Evolutionary conservation across 2,888 invertebrate genomes (phyloP).

Genomic region (Epsilonema sp.): DNA sequence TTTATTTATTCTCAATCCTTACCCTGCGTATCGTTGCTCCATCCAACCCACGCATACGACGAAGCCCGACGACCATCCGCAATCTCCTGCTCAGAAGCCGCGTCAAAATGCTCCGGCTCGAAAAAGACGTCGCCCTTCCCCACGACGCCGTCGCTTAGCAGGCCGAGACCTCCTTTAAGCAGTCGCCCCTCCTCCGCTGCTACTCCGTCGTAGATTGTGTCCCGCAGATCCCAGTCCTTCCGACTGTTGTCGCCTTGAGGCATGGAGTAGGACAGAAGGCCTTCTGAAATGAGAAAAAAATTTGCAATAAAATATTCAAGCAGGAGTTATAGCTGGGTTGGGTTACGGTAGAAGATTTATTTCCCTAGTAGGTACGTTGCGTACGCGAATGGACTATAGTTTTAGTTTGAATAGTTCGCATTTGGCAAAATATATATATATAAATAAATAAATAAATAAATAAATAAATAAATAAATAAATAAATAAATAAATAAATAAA

Average conservation of each 20-base stretch:
- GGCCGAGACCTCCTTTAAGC: constrained; percentile 57
- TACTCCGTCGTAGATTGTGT: constrained; percentile 60
- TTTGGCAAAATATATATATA: background rate
- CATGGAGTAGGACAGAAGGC: constrained; percentile 63
- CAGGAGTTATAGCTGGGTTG: too few species aligned
- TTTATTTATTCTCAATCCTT: too few species aligned
- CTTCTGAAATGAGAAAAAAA: constrained; percentile 40
- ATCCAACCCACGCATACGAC: constrained; percentile 71
- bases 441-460: background rate
- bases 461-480: background rate
- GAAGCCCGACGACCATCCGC: constrained; percentile 7
- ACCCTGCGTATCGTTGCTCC: constrained; percentile 53
- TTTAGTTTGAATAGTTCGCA: background rate
- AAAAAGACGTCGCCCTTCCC: constrained; percentile 4
- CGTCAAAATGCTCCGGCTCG: background rate
- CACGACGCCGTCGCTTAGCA: constrained; percentile 37
- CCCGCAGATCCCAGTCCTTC: constrained; percentile 47
- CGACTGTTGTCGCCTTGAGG: constrained; percentile 44
- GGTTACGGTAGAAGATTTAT: too few species aligned
- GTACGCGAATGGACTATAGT: too few species aligned
- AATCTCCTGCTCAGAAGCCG: background rate
- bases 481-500: background rate
- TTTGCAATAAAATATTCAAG: too few species aligned
- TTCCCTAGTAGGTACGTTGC: too few species aligned
- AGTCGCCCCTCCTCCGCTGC: constrained; percentile 47